Evolutionary conservation across 2,797 vertebrate genomes (phyloP).

Genomic region (Sebastes taczanowskii): DNA sequence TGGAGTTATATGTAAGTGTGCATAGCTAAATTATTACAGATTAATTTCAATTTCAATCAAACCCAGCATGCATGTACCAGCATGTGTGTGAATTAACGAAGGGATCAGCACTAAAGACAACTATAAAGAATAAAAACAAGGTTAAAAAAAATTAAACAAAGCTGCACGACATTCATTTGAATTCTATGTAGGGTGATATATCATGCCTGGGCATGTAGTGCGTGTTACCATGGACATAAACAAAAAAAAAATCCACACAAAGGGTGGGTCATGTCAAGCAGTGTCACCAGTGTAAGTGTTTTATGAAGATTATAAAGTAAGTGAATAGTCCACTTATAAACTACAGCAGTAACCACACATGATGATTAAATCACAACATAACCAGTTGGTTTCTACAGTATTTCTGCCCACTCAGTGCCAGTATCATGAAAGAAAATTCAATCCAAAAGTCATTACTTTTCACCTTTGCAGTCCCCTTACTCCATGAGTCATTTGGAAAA

Average conservation of each 20-base stretch:
- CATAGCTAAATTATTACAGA: neutral
- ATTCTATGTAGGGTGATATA: neutral
- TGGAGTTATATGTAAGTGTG: neutral
- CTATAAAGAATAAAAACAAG: neutral
- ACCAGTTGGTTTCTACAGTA: too few species aligned
- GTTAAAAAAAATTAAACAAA: neutral
- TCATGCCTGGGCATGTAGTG: neutral
- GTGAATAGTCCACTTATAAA: neutral
- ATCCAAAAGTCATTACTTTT: neutral
- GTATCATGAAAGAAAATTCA: neutral
- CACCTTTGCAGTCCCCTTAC: neutral
- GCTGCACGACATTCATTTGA: neutral
- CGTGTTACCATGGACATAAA: neutral
- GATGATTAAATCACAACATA: neutral
- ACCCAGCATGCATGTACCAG: neutral
- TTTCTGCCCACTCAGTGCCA: neutral
- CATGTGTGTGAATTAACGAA: neutral
- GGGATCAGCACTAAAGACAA: neutral
- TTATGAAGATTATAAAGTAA: neutral
- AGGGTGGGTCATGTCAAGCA: neutral
- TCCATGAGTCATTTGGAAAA: neutral
- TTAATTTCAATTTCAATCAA: too few species aligned
- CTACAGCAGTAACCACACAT: neutral
- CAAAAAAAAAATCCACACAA: neutral
- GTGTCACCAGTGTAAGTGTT: neutral